Evolutionary conservation across 2,797 vertebrate species (phyloP), one percentile per base, ranked within the genome.

Genomic region (Nyctibius grandis): DNA sequence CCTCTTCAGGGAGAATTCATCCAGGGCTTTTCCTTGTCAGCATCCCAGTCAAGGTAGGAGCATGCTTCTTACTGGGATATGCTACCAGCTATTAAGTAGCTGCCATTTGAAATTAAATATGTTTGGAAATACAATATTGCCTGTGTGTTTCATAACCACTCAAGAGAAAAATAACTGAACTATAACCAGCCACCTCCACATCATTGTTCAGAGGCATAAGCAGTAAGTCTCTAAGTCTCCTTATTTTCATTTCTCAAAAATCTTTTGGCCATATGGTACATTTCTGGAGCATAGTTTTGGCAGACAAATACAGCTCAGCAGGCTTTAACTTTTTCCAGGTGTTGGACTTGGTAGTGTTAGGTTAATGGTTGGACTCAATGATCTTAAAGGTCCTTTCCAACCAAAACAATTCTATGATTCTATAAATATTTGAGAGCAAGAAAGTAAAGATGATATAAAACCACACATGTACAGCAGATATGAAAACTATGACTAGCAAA

Each of bases 281-380:
- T 80, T 95, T 93, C 75, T 59, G 33, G 60, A 34, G 64, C 12
- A 4, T 67, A 87, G 42, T 45, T 91, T n/a, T 85, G 92, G 92
- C 78, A 95, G 48, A 54, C 45, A 78, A 77, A 74, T 36, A 54
- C 38, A 91, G 45, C 63, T 85, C 44, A 85, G 48, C n/a, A 75
- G 76, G 61, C 33, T 91, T 88, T 83, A 96, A 92, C 57, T 9
- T 60, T 34, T 91, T 94, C 87, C 89, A 94, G 75, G 75, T 94
- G 74, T 65, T 70, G 40, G 45, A 95, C n/a, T n/a, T n/a, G n/a
- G n/a, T n/a, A n/a, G n/a, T n/a, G n/a, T n/a, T n/a, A n/a, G n/a
- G n/a, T n/a, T n/a, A n/a, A n/a, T n/a, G n/a, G n/a, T n/a, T n/a
- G n/a, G n/a, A n/a, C n/a, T n/a, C n/a, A n/a, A n/a, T n/a, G n/a